Percentiles rank a stretch among this genome's conserved stretches.
phyloP scores from a whole-genome alignment of 2,888 invertebrate species.

The Thymelicus acteon region DNA sequence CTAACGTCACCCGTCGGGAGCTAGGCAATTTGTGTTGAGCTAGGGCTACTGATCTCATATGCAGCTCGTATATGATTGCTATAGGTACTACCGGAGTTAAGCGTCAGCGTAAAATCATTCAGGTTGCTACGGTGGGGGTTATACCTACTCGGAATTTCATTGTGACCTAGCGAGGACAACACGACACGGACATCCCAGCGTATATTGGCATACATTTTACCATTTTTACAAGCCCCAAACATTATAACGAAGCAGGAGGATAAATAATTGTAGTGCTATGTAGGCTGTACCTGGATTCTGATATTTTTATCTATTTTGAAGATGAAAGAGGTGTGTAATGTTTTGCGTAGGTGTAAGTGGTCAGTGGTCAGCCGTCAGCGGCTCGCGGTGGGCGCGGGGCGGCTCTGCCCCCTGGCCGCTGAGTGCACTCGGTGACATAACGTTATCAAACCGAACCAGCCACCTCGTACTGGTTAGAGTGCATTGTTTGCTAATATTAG shows the following conservation, averaged over 20 bases:
- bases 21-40: constrained; percentile 9
- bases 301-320: background rate
- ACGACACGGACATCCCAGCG: too few species aligned
- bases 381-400: background rate
- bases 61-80: background rate
- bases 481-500: constrained; percentile 5
- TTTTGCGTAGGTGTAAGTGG: background rate
- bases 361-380: too few species aligned
- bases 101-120: too few species aligned
- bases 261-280: too few species aligned
- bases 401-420: background rate
- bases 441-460: constrained; percentile 12
- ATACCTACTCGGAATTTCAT: too few species aligned
- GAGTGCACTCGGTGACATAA: constrained; percentile 6
- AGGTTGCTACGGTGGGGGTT: too few species aligned
- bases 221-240: too few species aligned
- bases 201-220: too few species aligned
- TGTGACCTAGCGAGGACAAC: too few species aligned
- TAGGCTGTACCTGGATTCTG: background rate
- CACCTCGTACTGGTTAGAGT: background rate
- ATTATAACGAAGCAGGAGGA: too few species aligned
- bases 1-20: constrained; percentile 3
- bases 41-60: constrained; percentile 2
- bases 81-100: too few species aligned
- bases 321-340: background rate